These are phyloP conservation scores for Pipa parva DNA, from an alignment of 2,113 vertebrate genomes.

Conservation along the genomic window DNA sequence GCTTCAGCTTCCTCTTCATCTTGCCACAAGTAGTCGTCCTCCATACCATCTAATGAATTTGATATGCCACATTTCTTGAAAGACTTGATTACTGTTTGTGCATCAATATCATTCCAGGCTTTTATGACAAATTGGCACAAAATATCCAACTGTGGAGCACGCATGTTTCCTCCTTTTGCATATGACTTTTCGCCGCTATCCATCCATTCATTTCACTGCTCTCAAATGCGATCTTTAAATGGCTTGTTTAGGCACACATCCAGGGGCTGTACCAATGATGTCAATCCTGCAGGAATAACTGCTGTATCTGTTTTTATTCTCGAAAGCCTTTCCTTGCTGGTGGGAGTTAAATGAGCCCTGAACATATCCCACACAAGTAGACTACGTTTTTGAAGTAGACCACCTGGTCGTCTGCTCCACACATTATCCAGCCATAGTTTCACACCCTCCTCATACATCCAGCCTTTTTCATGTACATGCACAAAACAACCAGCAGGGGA, in stretches of 20 bases:
- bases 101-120: slow-evolving; percentile 23
- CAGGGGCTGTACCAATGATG: slow-evolving; percentile 8
- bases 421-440: slow-evolving; percentile 12
- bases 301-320: slow-evolving; percentile 17
- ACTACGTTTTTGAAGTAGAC: not conserved
- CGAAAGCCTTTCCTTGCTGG: slow-evolving; percentile 14
- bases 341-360: not conserved
- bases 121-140: slow-evolving; percentile 21
- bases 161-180: slow-evolving; percentile 33
- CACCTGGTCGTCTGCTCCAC: slow-evolving; percentile 10
- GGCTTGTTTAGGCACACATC: slow-evolving; percentile 14
- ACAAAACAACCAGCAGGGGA: slow-evolving; percentile 12
- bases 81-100: slow-evolving; percentile 11
- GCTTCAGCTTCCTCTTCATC: slow-evolving; percentile 35
- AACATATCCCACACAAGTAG: slow-evolving; percentile 2
- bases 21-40: slow-evolving; percentile 31
- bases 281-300: slow-evolving; percentile 27
- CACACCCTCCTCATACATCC: slow-evolving; percentile 13
- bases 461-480: slow-evolving; percentile 15
- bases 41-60: slow-evolving; percentile 39
- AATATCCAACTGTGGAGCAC: slow-evolving; percentile 36
- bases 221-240: slow-evolving; percentile 29
- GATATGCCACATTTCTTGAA: slow-evolving; percentile 35
- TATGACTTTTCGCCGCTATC: slow-evolving; percentile 30
- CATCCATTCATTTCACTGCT: slow-evolving; percentile 36